These are phyloP conservation scores for Cheirogaleus major DNA, from an alignment of 2,797 vertebrate genomes.

Conservation along the genomic window DNA sequence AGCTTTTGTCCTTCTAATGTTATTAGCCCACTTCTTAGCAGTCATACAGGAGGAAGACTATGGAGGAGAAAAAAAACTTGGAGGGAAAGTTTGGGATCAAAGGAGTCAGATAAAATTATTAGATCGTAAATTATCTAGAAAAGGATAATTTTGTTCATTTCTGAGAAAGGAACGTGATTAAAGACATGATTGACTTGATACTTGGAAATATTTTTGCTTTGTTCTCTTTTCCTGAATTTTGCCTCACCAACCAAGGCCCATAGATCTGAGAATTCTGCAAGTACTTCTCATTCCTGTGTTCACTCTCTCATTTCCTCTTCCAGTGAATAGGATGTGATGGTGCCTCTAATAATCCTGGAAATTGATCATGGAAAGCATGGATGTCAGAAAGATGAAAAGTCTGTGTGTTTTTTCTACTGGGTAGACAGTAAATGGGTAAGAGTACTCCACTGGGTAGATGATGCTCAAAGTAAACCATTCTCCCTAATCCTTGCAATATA, in stretches of 20 bases:
- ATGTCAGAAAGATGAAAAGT: neutral
- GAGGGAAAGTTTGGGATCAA: neutral
- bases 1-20: neutral
- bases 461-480: neutral
- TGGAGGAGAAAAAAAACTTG: neutral
- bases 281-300: neutral
- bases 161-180: constrained; percentile 17
- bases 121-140: neutral
- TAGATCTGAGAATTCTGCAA: neutral
- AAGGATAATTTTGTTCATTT: neutral
- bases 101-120: neutral
- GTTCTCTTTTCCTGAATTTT: neutral
- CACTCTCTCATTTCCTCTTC: neutral
- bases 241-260: neutral
- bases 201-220: neutral
- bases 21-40: neutral
- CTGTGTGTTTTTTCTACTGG: neutral
- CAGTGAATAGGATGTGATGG: neutral
- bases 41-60: neutral
- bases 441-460: neutral
- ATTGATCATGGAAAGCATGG: neutral
- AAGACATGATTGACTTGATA: neutral
- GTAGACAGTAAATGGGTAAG: neutral
- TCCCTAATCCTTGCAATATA: neutral
- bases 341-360: neutral